Percentiles rank a stretch among this genome's conserved stretches.
Conservation (phyloP, 2,797 vertebrate species). For the Poecile montanus region DNA sequence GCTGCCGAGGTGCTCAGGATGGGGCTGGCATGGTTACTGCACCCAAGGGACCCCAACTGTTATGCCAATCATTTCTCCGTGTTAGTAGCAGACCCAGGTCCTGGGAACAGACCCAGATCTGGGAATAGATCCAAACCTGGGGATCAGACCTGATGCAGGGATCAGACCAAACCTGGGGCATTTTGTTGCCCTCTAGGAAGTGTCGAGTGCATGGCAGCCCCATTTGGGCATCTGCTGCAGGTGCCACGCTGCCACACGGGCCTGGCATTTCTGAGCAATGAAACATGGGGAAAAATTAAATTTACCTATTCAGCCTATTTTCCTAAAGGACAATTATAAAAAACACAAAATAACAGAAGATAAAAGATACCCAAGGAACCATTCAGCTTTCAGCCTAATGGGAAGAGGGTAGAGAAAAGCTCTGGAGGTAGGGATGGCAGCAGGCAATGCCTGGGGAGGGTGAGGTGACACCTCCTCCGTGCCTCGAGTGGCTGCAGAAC, state of each 20-base stretch:
- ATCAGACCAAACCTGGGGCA: not conserved
- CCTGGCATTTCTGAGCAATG: not conserved
- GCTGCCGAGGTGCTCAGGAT: not conserved
- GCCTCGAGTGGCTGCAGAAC: not conserved
- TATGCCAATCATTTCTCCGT: accelerated
- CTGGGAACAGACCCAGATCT: not conserved
- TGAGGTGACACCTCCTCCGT: accelerated
- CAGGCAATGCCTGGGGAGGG: accelerated
- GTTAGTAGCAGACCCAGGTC: not conserved
- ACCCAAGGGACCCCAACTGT: accelerated
- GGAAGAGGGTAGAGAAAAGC: not conserved
- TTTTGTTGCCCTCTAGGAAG: not conserved
- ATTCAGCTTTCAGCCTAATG: not conserved
- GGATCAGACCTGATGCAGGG: not conserved
- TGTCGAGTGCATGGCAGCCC: accelerated
- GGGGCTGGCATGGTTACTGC: accelerated
- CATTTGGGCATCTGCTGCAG: not conserved
- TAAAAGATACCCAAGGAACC: not conserved
- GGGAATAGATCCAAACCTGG: not conserved
- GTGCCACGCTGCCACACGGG: not conserved
- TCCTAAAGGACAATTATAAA: not conserved
- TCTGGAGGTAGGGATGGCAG: not conserved
- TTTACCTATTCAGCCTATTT: not conserved
- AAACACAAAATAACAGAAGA: accelerated
- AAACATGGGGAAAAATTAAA: not conserved